Conservation (phyloP, 2,888 invertebrate species). For the Omphaloscelis lunosa region DNA sequence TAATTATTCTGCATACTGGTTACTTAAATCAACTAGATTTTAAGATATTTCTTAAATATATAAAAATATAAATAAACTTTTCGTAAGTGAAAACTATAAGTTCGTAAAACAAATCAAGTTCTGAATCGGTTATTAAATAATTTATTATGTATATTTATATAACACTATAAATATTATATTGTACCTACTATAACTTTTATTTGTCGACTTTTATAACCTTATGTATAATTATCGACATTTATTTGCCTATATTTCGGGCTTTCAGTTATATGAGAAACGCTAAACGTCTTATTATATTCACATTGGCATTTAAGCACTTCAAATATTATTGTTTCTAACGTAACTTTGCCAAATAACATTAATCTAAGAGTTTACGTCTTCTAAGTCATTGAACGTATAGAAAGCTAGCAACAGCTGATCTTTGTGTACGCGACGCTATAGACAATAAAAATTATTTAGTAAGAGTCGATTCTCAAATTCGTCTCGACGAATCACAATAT, state of each 20-base stretch:
- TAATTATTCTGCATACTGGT: background rate
- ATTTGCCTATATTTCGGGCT: background rate
- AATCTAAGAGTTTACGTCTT: constrained; percentile 17
- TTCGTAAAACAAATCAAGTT: background rate
- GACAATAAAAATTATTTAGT: constrained; percentile 54
- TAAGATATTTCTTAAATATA: background rate
- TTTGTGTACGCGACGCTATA: constrained; percentile 25
- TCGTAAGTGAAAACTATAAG: background rate
- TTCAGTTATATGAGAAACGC: background rate
- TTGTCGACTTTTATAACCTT: background rate
- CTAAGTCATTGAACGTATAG: constrained; percentile 39
- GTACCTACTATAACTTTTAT: background rate
- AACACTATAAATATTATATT: background rate
- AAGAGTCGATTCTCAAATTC: constrained; percentile 54
- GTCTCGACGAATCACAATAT: constrained; percentile 49
- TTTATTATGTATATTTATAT: background rate
- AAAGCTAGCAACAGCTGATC: constrained; percentile 52
- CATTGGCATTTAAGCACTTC: constrained; percentile 1
- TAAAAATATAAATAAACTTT: too few relatives aligned
- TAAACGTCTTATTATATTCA: background rate
- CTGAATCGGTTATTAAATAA: constrained; percentile 2
- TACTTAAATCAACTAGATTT: background rate
- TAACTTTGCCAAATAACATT: constrained; percentile 22
- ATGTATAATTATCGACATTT: constrained; percentile 9
- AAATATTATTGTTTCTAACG: constrained; percentile 18